Evolutionary conservation across 2,888 invertebrate genomes (phyloP), one percentile per base, ranked within the genome.

Genomic region (Andrena minutula): DNA sequence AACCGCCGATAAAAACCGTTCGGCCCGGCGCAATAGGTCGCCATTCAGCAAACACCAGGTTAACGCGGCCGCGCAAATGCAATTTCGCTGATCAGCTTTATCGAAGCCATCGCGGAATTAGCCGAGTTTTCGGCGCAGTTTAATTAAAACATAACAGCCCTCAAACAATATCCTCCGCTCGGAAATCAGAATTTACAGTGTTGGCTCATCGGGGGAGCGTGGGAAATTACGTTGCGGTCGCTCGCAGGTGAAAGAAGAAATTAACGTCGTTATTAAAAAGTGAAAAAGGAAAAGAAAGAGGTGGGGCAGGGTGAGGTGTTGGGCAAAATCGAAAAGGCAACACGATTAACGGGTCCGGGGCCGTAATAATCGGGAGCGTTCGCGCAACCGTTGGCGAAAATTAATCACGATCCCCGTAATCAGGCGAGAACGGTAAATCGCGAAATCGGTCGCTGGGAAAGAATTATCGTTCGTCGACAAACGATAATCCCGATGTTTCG

Each of bases 71-170:
- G 60, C 16, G 26, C 7, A 16, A 51, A 49, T 30, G 53, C 65
- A 71, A 71, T 79, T 79, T 65, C 60, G 65, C 7, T 60, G 65
- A 79, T 79, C 79, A 61, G 65, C 49, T 71, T 71, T 41, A 78
- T 78, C 64, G 35, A 28, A 4, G 35, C 70, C 28, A 41, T 79
- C 79, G 35, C 49, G 49, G 69, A 78, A 79, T 79, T 79, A 70
- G 64, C 69, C 23, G 49, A 64, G 70, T 64, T 79, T 30, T 53
- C 60, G 35, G 51, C 6, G 51, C 23, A 51, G 79, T 79, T 71
- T 78, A 78, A 78, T 79, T 78, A 78, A 78, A 78, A 79, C 65
- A 47, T 79, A 79, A 79, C 79, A 79, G 51, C 16, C 26, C 26
- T 26, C 60, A 26, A 66, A 71, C 79, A 66, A 65, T 65, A 71